Evolutionary conservation across 2,113 vertebrate species (phyloP).

Genomic region (Phalacrocorax pelagicus): DNA sequence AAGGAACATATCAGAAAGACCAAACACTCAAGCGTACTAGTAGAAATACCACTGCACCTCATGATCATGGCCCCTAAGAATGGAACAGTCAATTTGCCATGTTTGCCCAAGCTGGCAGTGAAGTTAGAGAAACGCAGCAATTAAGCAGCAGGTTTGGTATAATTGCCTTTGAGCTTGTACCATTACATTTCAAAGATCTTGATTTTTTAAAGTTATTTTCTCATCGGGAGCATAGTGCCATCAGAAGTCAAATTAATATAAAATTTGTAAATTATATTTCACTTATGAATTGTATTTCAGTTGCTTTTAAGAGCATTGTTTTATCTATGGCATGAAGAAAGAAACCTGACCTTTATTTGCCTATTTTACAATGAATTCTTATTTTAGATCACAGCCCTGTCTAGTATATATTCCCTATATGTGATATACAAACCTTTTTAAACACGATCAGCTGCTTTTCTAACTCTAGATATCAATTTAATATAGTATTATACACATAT

Average conservation of each 20-base stretch:
- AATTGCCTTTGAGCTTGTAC: not conserved
- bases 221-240: not conserved
- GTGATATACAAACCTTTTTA: not conserved
- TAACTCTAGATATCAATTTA: not conserved
- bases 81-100: not conserved
- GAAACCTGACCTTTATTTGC: not conserved
- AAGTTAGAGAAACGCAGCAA: not conserved
- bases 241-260: not conserved
- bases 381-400: not conserved
- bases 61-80: not conserved
- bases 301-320: not conserved
- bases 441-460: not conserved
- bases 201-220: conserved; percentile 4
- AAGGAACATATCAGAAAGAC: not conserved
- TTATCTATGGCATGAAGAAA: not conserved
- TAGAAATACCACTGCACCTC: not conserved
- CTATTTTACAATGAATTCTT: not conserved
- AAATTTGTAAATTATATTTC: not conserved
- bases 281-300: not conserved
- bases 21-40: not conserved
- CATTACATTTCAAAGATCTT: not conserved
- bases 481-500: not conserved
- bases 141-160: not conserved
- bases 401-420: not conserved
- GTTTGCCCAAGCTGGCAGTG: not conserved